Conservation (phyloP, 1,140 invertebrate genomes). For the Drosophila guanche region DNA sequence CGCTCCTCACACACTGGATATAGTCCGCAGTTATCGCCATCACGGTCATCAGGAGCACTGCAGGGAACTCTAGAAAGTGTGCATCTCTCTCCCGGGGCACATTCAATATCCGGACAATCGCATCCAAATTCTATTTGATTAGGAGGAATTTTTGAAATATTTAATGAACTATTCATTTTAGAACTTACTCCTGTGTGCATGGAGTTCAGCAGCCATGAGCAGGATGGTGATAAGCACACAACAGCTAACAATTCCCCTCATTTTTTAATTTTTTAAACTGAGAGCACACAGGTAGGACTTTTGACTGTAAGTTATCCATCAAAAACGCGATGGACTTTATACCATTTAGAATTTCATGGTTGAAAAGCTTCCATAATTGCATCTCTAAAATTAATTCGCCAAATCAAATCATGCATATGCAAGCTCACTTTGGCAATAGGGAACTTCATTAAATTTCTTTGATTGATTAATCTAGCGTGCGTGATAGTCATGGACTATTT, state of each 20-base stretch:
- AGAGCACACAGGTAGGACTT: not conserved
- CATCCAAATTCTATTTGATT: conserved; percentile 44
- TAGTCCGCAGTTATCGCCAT: conserved; percentile 44
- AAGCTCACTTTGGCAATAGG: not conserved
- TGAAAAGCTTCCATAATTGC: conserved; percentile 26
- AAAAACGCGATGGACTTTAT: conserved; percentile 12
- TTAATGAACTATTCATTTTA: not conserved
- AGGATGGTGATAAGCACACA: not conserved
- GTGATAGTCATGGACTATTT: conserved; percentile 4
- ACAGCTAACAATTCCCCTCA: conserved; percentile 6
- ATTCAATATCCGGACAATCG: conserved; percentile 49
- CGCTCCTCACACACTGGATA: conserved; percentile 46
- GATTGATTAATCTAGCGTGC: not conserved
- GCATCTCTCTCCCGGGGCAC: conserved; percentile 33
- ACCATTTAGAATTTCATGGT: conserved; percentile 15
- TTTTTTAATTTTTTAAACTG: conserved; percentile 2
- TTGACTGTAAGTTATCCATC: conserved; percentile 11
- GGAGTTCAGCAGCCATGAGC: not conserved
- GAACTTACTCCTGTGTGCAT: conserved; percentile 43
- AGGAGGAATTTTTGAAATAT: not conserved
- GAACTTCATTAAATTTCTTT: not conserved
- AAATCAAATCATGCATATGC: not conserved
- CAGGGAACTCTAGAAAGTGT: conserved; percentile 32
- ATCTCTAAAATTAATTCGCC: conserved; percentile 21
- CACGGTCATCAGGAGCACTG: conserved; percentile 21